Evolutionary conservation across 2,888 invertebrate genomes (phyloP).

Genomic region (Chydorus sphaericus): DNA sequence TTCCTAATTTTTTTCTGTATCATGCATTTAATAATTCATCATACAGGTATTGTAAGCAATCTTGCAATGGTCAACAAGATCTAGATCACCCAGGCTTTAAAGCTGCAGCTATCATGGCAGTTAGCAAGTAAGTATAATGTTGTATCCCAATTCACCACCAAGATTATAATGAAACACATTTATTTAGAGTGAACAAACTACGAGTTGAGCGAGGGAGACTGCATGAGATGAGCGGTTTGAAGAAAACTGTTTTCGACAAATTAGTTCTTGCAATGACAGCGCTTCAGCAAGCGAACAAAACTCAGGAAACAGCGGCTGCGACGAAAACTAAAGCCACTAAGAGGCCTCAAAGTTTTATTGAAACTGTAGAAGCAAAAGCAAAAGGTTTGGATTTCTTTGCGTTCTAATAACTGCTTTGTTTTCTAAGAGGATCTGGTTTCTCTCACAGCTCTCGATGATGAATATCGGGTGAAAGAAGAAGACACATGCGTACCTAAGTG

Average conservation of each 20-base stretch:
- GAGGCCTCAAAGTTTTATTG: neutral
- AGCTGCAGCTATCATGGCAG: neutral
- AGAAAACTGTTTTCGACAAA: conserved; percentile 3
- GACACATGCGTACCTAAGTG: no score
- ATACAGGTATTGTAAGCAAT: neutral
- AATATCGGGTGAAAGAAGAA: neutral
- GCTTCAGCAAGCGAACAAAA: neutral
- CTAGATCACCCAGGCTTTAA: conserved; percentile 1
- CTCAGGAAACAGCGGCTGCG: neutral
- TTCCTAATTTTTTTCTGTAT: neutral
- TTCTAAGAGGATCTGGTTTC: neutral
- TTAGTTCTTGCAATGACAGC: neutral
- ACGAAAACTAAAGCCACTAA: neutral
- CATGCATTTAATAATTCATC: neutral
- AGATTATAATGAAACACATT: no score
- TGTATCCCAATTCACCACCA: neutral
- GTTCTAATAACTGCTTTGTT: neutral
- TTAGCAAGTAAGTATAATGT: neutral
- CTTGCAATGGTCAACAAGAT: neutral
- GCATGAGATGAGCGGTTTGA: conserved; percentile 1
- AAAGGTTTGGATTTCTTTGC: neutral
- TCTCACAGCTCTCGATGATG: neutral
- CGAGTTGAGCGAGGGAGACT: neutral
- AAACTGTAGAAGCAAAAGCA: neutral
- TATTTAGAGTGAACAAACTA: neutral